Conservation (phyloP, 2,888 invertebrate species). For the Metacarcinus magister region DNA sequence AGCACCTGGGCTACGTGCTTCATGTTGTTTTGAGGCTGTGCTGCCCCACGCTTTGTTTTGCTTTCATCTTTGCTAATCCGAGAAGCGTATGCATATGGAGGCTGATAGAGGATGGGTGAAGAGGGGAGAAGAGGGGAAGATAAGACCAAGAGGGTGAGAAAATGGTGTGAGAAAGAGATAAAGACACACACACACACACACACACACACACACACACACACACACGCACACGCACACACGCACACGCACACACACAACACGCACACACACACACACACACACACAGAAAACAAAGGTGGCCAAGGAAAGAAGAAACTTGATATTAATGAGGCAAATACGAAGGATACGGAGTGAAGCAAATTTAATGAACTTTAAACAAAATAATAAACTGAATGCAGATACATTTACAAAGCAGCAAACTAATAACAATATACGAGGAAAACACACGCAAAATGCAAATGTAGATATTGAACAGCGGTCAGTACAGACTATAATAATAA, state of each 20-base stretch:
- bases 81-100: slow-evolving; percentile 5
- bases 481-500: not conserved
- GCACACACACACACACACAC: not conserved
- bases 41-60: not conserved
- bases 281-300: not conserved
- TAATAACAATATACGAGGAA: too few species aligned
- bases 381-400: not conserved
- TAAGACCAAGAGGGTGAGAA: slow-evolving; percentile 26
- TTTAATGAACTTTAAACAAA: not conserved
- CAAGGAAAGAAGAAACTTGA: too few species aligned
- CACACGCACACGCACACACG: not conserved
- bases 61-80: slow-evolving; percentile 20
- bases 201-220: not conserved
- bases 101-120: slow-evolving; percentile 19
- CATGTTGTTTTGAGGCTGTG: not conserved
- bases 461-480: not conserved
- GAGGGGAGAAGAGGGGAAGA: slow-evolving; percentile 10
- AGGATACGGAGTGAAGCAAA: not conserved
- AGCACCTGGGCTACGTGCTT: not conserved
- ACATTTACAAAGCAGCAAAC: not conserved
- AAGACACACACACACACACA: not conserved
- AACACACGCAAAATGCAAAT: not conserved
- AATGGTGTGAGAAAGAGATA: not conserved
- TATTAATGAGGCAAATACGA: too few species aligned
- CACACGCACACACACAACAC: not conserved